A percentile compares a stretch with the other conserved stretches of the same genome.
These are phyloP conservation scores for Melitaea athalia DNA, from an alignment of 2,888 invertebrate genomes.

Conservation along the genomic window DNA sequence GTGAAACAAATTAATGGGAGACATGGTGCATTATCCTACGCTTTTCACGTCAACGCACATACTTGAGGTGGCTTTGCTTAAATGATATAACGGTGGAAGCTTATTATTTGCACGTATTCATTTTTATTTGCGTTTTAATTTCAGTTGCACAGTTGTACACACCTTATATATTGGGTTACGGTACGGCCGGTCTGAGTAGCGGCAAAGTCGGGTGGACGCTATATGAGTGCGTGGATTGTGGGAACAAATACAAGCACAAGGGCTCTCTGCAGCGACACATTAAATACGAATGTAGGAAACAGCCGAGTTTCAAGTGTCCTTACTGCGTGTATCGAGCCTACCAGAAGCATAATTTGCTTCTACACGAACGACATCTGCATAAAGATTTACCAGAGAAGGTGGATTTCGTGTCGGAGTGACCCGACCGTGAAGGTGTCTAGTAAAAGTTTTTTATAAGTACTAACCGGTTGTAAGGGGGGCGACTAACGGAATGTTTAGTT, in stretches of 20 bases:
- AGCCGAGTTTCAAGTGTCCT: constrained; percentile 86
- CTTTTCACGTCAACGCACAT: constrained; percentile 67
- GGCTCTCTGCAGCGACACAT: constrained; percentile 89
- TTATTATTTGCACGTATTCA: constrained; percentile 75
- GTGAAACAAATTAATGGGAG: constrained; percentile 76
- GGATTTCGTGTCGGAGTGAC: constrained; percentile 80
- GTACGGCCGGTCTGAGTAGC: constrained; percentile 71
- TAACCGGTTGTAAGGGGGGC: constrained; percentile 35
- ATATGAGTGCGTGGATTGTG: constrained; percentile 87
- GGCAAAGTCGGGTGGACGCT: constrained; percentile 75
- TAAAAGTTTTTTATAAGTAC: constrained; percentile 47
- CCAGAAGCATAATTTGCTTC: constrained; percentile 84
- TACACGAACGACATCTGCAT: constrained; percentile 79
- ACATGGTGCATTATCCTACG: constrained; percentile 80
- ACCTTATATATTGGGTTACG: constrained; percentile 81
- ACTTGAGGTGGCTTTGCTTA: constrained; percentile 72
- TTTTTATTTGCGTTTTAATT: constrained; percentile 79
- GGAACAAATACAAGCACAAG: constrained; percentile 91
- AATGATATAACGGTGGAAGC: constrained; percentile 64
- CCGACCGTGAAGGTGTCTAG: constrained; percentile 63
- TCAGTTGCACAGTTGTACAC: constrained; percentile 82
- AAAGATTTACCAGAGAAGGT: constrained; percentile 81
- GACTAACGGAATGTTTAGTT: constrained; percentile 13
- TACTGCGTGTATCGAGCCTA: constrained; percentile 87
- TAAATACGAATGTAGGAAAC: constrained; percentile 88